Evolutionary conservation across 1,140 invertebrate genomes (phyloP).

Genomic region (Diploscapter pachys): DNA sequence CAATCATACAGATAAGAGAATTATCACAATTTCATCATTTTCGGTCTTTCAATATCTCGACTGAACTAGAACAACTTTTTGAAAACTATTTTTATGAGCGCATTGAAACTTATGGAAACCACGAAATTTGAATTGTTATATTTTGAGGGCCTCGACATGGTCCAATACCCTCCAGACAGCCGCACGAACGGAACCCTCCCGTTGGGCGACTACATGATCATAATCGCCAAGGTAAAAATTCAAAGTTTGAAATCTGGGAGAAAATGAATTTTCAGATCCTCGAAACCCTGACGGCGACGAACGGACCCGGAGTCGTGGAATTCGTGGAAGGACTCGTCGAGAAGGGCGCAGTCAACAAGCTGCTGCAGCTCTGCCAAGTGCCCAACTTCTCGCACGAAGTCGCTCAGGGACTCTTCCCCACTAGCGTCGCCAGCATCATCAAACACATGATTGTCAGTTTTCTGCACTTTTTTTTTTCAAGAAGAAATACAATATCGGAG

Average conservation of each 20-base stretch:
- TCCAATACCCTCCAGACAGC: background rate
- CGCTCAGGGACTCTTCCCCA: constrained; percentile 1
- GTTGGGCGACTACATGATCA: constrained; percentile 34
- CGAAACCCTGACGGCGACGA: background rate
- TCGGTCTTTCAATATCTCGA: too few species aligned
- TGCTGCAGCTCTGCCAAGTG: constrained; percentile 21
- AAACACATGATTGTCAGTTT: constrained; percentile 21
- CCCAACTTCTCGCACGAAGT: constrained; percentile 14
- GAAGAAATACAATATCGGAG: too few species aligned
- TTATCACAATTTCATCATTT: too few species aligned
- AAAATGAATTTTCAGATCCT: background rate
- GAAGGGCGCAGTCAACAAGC: constrained; percentile 16
- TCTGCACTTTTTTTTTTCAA: background rate
- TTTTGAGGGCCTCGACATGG: constrained; percentile 16
- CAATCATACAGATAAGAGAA: too few species aligned
- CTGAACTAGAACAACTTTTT: too few species aligned
- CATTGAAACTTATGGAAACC: too few species aligned
- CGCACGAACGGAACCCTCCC: constrained; percentile 29
- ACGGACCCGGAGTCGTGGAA: background rate
- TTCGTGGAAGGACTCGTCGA: constrained; percentile 21
- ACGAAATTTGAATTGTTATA: too few species aligned
- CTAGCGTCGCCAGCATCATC: constrained; percentile 16
- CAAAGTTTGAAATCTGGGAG: constrained; percentile 2
- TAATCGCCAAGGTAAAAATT: constrained; percentile 18
- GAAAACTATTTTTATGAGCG: too few species aligned